phyloP scores from a whole-genome alignment of 2,797 vertebrate genomes.

The Odontamblyopus lacepedii region DNA sequence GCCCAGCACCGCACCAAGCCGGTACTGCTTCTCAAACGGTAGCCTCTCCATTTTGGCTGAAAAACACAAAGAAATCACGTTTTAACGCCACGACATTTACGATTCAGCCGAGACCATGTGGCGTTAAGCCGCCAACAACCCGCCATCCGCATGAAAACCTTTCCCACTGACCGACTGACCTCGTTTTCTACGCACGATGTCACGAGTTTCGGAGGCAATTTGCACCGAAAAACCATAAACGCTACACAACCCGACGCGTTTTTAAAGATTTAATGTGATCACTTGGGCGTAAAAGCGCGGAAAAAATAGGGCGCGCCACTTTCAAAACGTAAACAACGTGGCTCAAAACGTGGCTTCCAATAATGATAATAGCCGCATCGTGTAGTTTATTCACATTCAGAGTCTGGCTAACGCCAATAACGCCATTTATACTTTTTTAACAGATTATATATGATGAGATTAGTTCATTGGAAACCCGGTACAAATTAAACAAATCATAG shows the following conservation, averaged over 20 bases:
- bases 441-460: too few species aligned
- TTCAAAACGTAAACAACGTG: slow-evolving; percentile 2
- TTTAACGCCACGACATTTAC: not conserved
- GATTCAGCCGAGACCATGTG: not conserved
- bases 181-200: not conserved
- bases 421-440: too few species aligned
- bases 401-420: too few species aligned
- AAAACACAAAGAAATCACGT: not conserved
- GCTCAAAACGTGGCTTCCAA: not conserved
- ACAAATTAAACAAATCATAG: too few species aligned
- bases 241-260: not conserved
- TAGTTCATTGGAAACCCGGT: too few species aligned
- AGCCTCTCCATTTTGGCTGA: slow-evolving; percentile 91
- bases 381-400: not conserved
- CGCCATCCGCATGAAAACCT: slow-evolving; percentile 58
- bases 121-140: slow-evolving; percentile 67
- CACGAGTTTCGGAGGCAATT: not conserved
- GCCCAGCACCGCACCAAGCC: slow-evolving; percentile 91
- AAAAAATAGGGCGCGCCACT: slow-evolving; percentile 32
- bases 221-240: not conserved
- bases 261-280: not conserved
- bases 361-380: not conserved
- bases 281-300: slow-evolving; percentile 1
- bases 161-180: not conserved
- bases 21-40: slow-evolving; percentile 91